Conservation (phyloP, 1,140 invertebrate genomes). For the Pogonus chalceus region DNA sequence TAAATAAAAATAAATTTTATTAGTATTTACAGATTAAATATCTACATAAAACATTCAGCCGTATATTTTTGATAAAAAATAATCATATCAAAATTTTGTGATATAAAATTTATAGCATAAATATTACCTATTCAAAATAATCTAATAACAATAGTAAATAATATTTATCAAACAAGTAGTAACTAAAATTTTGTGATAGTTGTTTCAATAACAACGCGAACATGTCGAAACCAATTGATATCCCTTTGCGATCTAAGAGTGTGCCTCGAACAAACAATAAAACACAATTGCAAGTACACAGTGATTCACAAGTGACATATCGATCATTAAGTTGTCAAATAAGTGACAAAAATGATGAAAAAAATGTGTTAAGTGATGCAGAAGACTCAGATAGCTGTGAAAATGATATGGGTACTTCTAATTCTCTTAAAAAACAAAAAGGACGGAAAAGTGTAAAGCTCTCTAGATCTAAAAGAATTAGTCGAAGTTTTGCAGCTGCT, state of each 20-base stretch:
- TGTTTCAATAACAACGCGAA: background rate
- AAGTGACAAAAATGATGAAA: too few relatives aligned
- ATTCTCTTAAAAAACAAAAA: background rate
- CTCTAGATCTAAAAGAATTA: background rate
- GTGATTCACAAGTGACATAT: constrained; percentile 3
- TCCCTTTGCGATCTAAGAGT: background rate
- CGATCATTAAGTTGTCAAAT: background rate
- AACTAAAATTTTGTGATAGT: too few relatives aligned
- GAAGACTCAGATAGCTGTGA: background rate
- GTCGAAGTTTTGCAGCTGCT: background rate
- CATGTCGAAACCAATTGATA: background rate
- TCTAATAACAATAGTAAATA: too few relatives aligned
- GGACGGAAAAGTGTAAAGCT: background rate
- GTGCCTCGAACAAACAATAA: background rate
- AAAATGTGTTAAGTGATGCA: too few relatives aligned
- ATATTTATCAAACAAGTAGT: too few relatives aligned
- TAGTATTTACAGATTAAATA: too few relatives aligned
- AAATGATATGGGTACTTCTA: background rate
- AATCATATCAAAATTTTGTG: too few relatives aligned
- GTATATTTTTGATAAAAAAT: too few relatives aligned
- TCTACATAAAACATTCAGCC: too few relatives aligned
- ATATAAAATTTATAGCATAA: too few relatives aligned
- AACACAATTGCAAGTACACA: background rate
- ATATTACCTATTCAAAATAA: too few relatives aligned
- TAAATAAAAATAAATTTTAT: too few relatives aligned